Conservation (phyloP, 2,888 invertebrate species). For the Pegoplata infirma region DNA sequence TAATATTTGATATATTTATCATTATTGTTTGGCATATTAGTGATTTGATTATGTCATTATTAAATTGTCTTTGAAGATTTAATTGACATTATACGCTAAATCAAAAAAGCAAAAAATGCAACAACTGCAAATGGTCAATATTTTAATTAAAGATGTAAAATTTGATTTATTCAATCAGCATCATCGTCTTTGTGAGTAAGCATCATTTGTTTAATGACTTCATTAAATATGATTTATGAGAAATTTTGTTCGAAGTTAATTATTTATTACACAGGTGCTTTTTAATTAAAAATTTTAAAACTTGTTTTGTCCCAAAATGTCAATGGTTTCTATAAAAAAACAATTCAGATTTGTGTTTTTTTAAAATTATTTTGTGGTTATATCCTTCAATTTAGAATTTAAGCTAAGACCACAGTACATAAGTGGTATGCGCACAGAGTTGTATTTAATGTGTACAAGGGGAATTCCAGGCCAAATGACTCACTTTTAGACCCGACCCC, state of each 20-base stretch:
- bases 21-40: constrained; percentile 60
- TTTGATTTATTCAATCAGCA: constrained; percentile 45
- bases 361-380: too few species aligned
- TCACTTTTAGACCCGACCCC: too few species aligned
- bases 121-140: constrained; percentile 41
- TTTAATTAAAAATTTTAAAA: background rate
- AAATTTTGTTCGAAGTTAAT: too few species aligned
- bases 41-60: constrained; percentile 62
- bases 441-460: too few species aligned
- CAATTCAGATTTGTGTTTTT: background rate
- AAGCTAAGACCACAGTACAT: too few species aligned
- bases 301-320: background rate
- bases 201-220: constrained; percentile 46
- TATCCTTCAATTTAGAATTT: too few species aligned
- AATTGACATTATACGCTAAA: constrained; percentile 54
- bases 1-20: constrained; percentile 63
- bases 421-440: too few species aligned
- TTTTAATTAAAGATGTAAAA: constrained; percentile 18
- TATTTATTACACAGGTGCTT: constrained; percentile 5
- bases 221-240: constrained; percentile 52
- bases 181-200: too few species aligned
- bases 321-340: background rate
- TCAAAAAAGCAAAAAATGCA: constrained; percentile 24
- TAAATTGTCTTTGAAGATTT: constrained; percentile 34
- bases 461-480: too few species aligned